Conservation (phyloP, 1,140 invertebrate genomes). For the Galleria mellonella region DNA sequence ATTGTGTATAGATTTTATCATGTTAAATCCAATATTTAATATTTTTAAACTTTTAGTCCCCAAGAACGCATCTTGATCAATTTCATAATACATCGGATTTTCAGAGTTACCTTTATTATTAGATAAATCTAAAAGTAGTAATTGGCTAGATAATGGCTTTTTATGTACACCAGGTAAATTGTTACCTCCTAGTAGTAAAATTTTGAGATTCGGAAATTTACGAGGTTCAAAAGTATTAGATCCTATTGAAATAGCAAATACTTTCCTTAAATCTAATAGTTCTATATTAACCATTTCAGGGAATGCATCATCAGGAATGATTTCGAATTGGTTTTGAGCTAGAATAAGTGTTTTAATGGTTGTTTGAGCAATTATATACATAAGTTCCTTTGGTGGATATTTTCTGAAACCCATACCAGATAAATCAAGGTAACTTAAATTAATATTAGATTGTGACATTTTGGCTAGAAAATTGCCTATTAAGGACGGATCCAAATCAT, state of each 20-base stretch:
- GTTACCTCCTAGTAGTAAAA: slow-evolving; percentile 66
- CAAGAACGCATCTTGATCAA: slow-evolving; percentile 49
- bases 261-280: slow-evolving; percentile 64
- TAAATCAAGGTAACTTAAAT: slow-evolving; percentile 61
- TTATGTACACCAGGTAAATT: slow-evolving; percentile 64
- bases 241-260: slow-evolving; percentile 42
- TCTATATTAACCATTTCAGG: slow-evolving; percentile 71
- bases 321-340: slow-evolving; percentile 73
- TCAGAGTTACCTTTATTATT: slow-evolving; percentile 53
- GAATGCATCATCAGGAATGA: slow-evolving; percentile 63
- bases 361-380: slow-evolving; percentile 66
- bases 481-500: slow-evolving; percentile 58
- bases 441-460: slow-evolving; percentile 45
- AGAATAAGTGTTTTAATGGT: slow-evolving; percentile 68
- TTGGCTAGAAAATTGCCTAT: slow-evolving; percentile 56
- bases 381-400: slow-evolving; percentile 49
- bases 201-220: slow-evolving; percentile 66
- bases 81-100: slow-evolving; percentile 62
- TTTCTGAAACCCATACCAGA: slow-evolving; percentile 72
- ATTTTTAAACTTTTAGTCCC: slow-evolving; percentile 37
- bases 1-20: slow-evolving; percentile 60
- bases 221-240: slow-evolving; percentile 43
- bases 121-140: slow-evolving; percentile 69
- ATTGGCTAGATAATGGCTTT: slow-evolving; percentile 56
- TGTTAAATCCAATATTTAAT: slow-evolving; percentile 69